A percentile compares a stretch with the other conserved stretches of the same genome.
phyloP scores from a whole-genome alignment of 2,113 vertebrate species.

The Xiphophorus couchianus region DNA sequence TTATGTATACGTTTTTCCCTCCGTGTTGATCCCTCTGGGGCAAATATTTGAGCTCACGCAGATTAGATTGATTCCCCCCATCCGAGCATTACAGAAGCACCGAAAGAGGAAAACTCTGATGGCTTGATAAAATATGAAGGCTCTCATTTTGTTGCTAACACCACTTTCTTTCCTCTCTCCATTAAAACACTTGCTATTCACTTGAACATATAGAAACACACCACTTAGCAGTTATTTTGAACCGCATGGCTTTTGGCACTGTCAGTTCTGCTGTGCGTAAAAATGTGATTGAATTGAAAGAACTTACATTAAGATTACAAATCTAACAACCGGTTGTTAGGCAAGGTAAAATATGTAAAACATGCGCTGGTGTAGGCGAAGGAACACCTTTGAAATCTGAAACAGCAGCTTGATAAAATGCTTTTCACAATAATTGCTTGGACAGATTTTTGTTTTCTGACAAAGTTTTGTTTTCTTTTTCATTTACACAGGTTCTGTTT shows the following conservation, averaged over 20 bases:
- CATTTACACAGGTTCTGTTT: conserved; percentile 23
- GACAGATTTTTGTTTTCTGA: conserved; percentile 11
- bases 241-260: conserved; percentile 56
- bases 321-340: conserved; percentile 59
- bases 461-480: conserved; percentile 26
- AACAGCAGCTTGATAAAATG: conserved; percentile 64
- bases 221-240: conserved; percentile 38
- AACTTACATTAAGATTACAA: conserved; percentile 74
- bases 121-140: conserved; percentile 35
- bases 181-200: conserved; percentile 12
- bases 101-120: conserved; percentile 6
- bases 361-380: conserved; percentile 63
- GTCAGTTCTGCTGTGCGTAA: conserved; percentile 53
- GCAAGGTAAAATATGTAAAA: conserved; percentile 62
- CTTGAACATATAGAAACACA: conserved; percentile 13
- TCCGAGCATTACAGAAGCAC: conserved; percentile 13
- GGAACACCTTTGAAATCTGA: conserved; percentile 74
- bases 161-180: conserved; percentile 1
- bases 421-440: conserved; percentile 63
- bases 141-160: conserved; percentile 1
- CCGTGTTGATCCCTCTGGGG: conserved; percentile 29
- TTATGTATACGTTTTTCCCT: conserved; percentile 29
- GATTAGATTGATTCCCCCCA: conserved; percentile 35
- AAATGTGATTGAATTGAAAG: conserved; percentile 66
- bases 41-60: conserved; percentile 58